These are phyloP conservation scores for Limanda limanda DNA, from an alignment of 2,113 vertebrate genomes.

Conservation along the genomic window DNA sequence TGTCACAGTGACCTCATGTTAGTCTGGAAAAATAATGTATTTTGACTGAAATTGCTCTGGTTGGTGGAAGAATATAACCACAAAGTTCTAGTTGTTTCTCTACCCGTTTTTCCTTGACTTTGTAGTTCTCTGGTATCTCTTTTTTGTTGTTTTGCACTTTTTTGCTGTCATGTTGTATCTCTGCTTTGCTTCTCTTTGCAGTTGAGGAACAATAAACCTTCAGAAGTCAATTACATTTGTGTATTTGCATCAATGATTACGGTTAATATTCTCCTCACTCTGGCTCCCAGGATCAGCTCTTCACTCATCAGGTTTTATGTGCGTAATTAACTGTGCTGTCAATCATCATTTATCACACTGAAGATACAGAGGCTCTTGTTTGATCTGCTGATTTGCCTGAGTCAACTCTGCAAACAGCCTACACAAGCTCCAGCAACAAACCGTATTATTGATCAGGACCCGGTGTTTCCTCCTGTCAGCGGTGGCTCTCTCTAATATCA, in stretches of 20 bases:
- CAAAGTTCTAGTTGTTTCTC: not conserved
- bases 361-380: slow-evolving; percentile 6
- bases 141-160: not conserved
- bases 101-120: not conserved
- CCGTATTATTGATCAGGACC: slow-evolving; percentile 40
- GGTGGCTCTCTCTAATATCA: slow-evolving; percentile 26
- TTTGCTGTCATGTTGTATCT: too few relatives aligned
- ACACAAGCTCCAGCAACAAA: slow-evolving; percentile 14
- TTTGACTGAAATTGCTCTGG: too few relatives aligned
- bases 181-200: not conserved
- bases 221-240: not conserved
- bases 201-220: not conserved
- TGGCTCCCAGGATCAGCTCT: slow-evolving; percentile 6
- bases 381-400: slow-evolving; percentile 33
- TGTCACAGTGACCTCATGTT: too few relatives aligned
- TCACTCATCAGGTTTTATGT: slow-evolving; percentile 9
- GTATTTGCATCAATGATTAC: slow-evolving; percentile 1
- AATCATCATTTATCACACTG: slow-evolving; percentile 45
- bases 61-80: too few relatives aligned
- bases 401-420: slow-evolving; percentile 28
- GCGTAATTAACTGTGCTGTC: slow-evolving; percentile 29
- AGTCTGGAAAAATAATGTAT: too few relatives aligned
- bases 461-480: slow-evolving; percentile 31
- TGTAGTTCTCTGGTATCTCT: not conserved
- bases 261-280: slow-evolving; percentile 23